A percentile compares a stretch with the other conserved stretches of the same genome.
These are phyloP conservation scores for Epinephelus coioides DNA, from an alignment of 2,797 vertebrate species.

Conservation along the genomic window DNA sequence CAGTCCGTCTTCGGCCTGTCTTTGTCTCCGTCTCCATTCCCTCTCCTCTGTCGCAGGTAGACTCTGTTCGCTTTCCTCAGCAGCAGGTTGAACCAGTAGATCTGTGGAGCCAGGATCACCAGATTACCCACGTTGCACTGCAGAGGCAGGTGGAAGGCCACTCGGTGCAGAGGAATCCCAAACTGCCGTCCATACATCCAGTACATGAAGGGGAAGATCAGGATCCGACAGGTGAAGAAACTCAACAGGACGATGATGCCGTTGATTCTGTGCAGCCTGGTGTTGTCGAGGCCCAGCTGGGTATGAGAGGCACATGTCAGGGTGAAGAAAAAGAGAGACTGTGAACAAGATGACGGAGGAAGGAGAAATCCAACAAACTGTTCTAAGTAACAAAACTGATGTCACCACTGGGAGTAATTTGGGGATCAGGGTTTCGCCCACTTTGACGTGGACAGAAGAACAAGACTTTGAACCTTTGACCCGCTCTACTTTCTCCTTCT, in stretches of 20 bases:
- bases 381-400: neutral
- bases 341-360: neutral
- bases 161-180: conserved; percentile 83
- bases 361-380: neutral
- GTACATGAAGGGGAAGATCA: conserved; percentile 92
- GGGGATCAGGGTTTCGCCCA: neutral
- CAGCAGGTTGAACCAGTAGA: conserved; percentile 91
- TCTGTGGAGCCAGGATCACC: conserved; percentile 87
- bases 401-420: no score
- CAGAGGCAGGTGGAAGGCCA: conserved; percentile 83
- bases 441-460: neutral
- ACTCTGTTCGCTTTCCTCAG: conserved; percentile 87
- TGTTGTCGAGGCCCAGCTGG: conserved; percentile 83
- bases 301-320: no score
- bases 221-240: conserved; percentile 89
- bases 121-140: conserved; percentile 88
- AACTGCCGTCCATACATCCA: conserved; percentile 87
- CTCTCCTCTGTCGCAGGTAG: conserved; percentile 71
- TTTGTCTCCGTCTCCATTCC: neutral
- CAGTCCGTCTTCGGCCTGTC: conserved; percentile 32
- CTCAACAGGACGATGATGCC: conserved; percentile 86
- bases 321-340: neutral
- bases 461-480: no score
- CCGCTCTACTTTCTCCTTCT: neutral
- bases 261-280: conserved; percentile 86